Base-by-base conservation (phyloP, 1,140 invertebrate species). In the Drosophila burlai region DNA sequence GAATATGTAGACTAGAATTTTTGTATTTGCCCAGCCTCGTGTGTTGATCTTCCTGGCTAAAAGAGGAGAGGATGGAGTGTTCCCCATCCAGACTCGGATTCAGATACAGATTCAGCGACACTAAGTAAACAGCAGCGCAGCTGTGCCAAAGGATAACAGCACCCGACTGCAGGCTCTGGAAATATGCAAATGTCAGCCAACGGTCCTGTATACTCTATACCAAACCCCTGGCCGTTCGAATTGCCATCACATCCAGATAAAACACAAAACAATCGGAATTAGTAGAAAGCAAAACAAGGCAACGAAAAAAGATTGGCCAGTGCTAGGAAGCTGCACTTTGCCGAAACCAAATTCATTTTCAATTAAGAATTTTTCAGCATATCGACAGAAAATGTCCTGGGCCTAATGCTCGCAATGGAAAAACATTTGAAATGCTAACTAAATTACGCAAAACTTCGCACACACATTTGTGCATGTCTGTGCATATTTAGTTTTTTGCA, bases 311-410 rank as follows among this genome's bases (percentile, higher is more conserved):
- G 24, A 57, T 50, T 18, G 29, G 43, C 38, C 66, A 55, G 49
- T 46, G 47, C 50, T 55, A 47, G 62, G 46, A 64, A 8, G 68
- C 64, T 64, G 68, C 69, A 69, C 45, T 72, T 74, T 74, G 54
- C 66, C 45, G 71, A 87, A 87, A 87, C 84, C 84, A 87, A 87
- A 87, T 87, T 87, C 84, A 84, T 87, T 87, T 87, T 89, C 84
- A 87, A 87, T 87, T 89, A 87, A 87, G 84, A 79, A 89, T 80
- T 89, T 87, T 89, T 89, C 80, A 58, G 77, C 80, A 87, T 89
- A 87, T 87, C 84, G 84, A 87, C 83, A 87, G 68, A 75, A 63
- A 81, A 69, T 57, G 52, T 61, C 79, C 63, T 78, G 50, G 24
- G 66, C 62, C 63, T 77, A 83, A 73, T 73, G 71, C 64, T 65